Percentiles rank a stretch among this genome's conserved stretches.
Evolutionary conservation across 2,113 vertebrate species (phyloP).

Genomic region (Pterocles gutturalis): DNA sequence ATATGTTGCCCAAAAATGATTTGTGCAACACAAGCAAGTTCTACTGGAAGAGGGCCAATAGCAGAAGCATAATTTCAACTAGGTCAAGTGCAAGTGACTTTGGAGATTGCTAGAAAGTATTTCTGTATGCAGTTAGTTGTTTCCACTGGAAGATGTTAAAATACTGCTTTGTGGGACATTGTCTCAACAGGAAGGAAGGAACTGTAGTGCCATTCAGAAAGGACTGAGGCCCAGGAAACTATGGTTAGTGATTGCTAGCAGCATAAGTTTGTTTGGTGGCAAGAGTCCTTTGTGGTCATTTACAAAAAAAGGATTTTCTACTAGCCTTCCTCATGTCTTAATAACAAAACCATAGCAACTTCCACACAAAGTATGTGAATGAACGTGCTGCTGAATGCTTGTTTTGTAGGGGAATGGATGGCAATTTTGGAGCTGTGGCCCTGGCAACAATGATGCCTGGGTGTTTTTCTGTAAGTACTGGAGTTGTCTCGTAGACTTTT

Average conservation of each 20-base stretch:
- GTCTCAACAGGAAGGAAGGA: constrained; percentile 42
- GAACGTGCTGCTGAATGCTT: neutral
- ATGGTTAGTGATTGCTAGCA: neutral
- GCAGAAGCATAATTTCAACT: neutral
- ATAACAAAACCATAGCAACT: constrained; percentile 56
- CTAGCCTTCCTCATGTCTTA: constrained; percentile 1
- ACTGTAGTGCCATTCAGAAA: neutral
- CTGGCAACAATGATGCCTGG: neutral
- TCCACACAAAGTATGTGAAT: neutral
- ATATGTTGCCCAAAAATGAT: neutral
- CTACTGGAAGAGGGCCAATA: neutral
- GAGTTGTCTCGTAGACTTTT: neutral
- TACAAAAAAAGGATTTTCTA: neutral
- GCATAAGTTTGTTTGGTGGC: neutral
- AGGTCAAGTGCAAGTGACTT: neutral
- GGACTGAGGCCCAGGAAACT: neutral
- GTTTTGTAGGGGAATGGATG: constrained; percentile 36
- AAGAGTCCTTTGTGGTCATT: neutral
- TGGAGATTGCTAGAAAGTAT: neutral
- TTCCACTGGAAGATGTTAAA: neutral
- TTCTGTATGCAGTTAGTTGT: neutral
- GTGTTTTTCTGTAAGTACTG: neutral
- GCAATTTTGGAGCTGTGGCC: constrained; percentile 17
- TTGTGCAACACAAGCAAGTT: neutral
- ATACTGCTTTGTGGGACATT: neutral